Base-by-base conservation (phyloP, 2,797 vertebrate species). In the Muraenolepis orangiensis region DNA sequence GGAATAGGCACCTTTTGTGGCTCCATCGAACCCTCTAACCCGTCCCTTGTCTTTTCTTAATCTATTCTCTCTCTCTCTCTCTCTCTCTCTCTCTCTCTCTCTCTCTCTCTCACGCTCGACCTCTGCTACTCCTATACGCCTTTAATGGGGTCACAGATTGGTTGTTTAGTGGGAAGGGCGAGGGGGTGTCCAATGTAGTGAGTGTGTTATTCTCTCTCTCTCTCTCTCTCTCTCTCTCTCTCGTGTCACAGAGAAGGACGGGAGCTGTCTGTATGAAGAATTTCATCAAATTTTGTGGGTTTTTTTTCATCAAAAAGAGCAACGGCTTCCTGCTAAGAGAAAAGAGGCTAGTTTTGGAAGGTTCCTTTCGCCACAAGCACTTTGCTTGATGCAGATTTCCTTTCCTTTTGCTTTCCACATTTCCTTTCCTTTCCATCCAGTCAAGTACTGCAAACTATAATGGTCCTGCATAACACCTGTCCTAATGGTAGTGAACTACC, bases 61-160 rank as follows among this genome's bases (percentile, higher is more conserved):
- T 78, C 16, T 34, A 16, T 81, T 74, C 73, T 34, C 64, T n/a
- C 26, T n/a, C 26, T 61, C 26, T 68, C 20, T 11, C 12, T 26
- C 18, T n/a, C 76, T 70, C 66, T 42, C 66, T 70, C 31, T 68
- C 69, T 61, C 64, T 73, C 46, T n/a, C 57, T 72, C 42, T 68
- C 26, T 31, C 76, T 79, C 68, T 73, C 14, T 34, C 23, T 81
- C 76, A 72, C 28, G 4, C 66, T 67, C 28, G 69, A n/a, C 30
- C 46, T 66, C 28, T 61, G n/a, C 29, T 16, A 72, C 86, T 82
- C 78, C 78, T 81, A 84, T 83, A 86, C 88, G 84, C 83, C 84
- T 81, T 90, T 91, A 84, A 88, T 85, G 83, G 82, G 57, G 57
- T 64, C 57, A 64, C n/a, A 23, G 57, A 64, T 64, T 89, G 87